Percentiles rank a stretch among this genome's conserved stretches.
Conservation (phyloP, 1,140 invertebrate species). For the Magallana gigas region DNA sequence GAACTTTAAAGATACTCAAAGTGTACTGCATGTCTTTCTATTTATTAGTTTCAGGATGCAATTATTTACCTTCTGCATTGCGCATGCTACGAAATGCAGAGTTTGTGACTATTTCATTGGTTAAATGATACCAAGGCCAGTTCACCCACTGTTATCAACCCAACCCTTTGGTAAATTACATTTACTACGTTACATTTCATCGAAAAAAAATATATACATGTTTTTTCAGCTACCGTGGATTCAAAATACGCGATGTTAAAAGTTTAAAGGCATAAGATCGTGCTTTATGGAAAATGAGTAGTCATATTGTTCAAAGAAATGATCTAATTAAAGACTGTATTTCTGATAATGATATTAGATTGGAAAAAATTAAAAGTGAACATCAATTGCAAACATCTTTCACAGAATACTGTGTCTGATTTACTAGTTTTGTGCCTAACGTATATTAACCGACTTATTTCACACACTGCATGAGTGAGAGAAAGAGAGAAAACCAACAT, state of each 20-base stretch:
- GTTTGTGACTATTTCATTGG: neutral
- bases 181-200: no score
- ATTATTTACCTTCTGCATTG: constrained; percentile 36
- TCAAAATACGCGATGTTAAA: no score
- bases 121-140: constrained; percentile 4
- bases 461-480: neutral
- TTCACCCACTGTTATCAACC: neutral
- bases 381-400: neutral
- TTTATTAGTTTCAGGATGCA: constrained; percentile 41
- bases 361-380: no score
- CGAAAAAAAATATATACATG: no score
- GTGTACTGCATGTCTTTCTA: constrained; percentile 40
- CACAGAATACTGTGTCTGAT: neutral
- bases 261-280: no score
- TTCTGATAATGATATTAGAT: no score
- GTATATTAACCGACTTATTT: neutral
- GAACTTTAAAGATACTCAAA: constrained; percentile 16
- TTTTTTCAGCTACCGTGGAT: no score
- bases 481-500: no score
- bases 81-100: constrained; percentile 21
- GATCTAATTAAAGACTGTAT: no score
- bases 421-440: constrained; percentile 20
- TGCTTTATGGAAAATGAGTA: no score
- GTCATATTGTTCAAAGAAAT: no score
- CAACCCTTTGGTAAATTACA: no score